Percentiles rank a stretch among this genome's conserved stretches.
phyloP scores from a whole-genome alignment of 2,797 vertebrate species.

The Pangasius sanitwongsei region DNA sequence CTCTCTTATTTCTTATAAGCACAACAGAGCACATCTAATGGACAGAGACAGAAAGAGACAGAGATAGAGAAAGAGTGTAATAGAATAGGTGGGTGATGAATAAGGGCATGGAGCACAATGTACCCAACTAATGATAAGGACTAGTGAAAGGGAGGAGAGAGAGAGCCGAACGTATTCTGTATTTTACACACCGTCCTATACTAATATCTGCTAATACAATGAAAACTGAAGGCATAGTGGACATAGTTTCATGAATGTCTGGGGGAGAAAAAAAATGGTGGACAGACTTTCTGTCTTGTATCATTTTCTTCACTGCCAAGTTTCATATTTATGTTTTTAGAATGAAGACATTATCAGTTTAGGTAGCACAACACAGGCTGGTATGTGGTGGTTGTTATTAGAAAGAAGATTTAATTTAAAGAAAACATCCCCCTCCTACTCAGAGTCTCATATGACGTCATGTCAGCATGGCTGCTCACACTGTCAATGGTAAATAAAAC shows the following conservation, averaged over 20 bases:
- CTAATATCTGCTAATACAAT: neutral
- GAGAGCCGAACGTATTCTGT: too few species aligned
- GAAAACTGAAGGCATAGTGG: neutral
- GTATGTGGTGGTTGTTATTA: neutral
- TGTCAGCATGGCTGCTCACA: neutral
- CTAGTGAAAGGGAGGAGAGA: neutral
- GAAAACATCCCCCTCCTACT: neutral
- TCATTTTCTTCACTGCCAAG: neutral
- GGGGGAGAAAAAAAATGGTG: neutral
- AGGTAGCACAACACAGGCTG: neutral
- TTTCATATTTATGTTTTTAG: neutral
- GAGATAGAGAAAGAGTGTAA: neutral
- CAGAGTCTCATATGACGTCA: neutral
- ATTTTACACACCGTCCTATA: neutral
- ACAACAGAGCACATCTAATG: neutral
- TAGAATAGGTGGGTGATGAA: neutral
- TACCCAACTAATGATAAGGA: neutral
- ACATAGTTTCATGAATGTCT: neutral
- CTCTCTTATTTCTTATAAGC: neutral
- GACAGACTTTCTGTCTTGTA: neutral
- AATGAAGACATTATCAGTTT: neutral
- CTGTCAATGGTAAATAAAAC: neutral
- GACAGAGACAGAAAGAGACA: neutral
- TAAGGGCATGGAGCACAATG: neutral
- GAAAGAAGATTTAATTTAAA: neutral